A percentile compares a stretch with the other conserved stretches of the same genome.
Conservation (phyloP, 2,888 invertebrate genomes). For the Nipponacmea schrenckii region DNA sequence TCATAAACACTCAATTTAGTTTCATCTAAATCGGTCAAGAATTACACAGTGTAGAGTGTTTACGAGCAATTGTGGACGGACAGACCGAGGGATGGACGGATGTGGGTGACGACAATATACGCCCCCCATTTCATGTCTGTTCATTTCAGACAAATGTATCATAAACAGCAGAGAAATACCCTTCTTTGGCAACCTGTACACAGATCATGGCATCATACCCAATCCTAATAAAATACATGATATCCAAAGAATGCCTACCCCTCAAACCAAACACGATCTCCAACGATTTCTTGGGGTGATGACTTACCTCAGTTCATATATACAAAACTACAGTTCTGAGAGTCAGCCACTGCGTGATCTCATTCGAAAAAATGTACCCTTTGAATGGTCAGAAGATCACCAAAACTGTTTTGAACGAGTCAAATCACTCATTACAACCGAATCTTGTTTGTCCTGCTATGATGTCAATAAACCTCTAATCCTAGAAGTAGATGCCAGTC, state of each 20-base stretch:
- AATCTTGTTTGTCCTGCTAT: conserved; percentile 17
- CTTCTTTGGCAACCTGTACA: conserved; percentile 27
- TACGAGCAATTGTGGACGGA: too few species aligned
- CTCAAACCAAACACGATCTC: conserved; percentile 22
- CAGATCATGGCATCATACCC: conserved; percentile 14
- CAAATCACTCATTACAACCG: conserved; percentile 12
- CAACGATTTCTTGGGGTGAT: conserved; percentile 28
- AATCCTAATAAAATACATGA: conserved; percentile 27
- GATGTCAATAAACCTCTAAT: conserved; percentile 26
- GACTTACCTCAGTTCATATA: conserved; percentile 24
- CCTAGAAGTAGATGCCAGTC: conserved; percentile 37
- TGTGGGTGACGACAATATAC: too few species aligned
- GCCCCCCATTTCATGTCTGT: too few species aligned
- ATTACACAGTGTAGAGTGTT: too few species aligned
- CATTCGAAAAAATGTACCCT: conserved; percentile 23
- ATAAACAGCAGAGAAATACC: conserved; percentile 11
- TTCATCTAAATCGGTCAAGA: too few species aligned
- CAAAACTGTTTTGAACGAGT: conserved; percentile 18
- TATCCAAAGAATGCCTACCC: conserved; percentile 25
- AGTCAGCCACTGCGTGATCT: conserved; percentile 22
- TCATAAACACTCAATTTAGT: too few species aligned
- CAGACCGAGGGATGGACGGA: too few species aligned
- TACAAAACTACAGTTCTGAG: conserved; percentile 18
- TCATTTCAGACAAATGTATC: conserved; percentile 24
- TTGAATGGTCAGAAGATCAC: conserved; percentile 27